Evolutionary conservation across 2,888 invertebrate genomes (phyloP).

Genomic region (Drosophila leonis): DNA sequence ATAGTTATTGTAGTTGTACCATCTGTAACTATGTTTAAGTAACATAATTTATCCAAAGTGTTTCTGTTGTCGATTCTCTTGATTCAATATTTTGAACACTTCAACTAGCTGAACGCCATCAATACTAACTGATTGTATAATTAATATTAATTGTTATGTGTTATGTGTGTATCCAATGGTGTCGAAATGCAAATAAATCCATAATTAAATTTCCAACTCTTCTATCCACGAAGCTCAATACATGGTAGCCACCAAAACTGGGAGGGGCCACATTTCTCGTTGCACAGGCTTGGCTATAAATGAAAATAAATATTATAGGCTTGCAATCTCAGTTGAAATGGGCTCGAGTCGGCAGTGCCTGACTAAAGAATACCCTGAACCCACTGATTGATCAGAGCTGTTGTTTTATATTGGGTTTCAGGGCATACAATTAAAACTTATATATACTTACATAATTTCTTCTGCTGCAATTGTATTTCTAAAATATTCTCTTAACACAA

Average conservation of each 20-base stretch:
- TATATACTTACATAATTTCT: constrained; percentile 58
- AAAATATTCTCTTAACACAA: constrained; percentile 61
- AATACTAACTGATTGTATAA: constrained; percentile 15
- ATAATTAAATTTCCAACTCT: constrained; percentile 59
- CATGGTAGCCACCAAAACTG: constrained; percentile 49
- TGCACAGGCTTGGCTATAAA: constrained; percentile 44
- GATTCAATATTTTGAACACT: neutral
- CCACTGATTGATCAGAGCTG: neutral
- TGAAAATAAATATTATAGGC: neutral
- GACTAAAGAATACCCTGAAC: neutral
- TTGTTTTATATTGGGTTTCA: neutral
- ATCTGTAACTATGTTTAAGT: constrained; percentile 5
- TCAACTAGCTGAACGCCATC: constrained; percentile 1
- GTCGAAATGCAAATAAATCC: constrained; percentile 67
- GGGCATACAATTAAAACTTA: neutral
- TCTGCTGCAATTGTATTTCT: constrained; percentile 43
- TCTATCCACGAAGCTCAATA: constrained; percentile 49
- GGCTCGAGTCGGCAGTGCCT: neutral
- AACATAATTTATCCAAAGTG: constrained; percentile 7
- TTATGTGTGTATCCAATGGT: constrained; percentile 67
- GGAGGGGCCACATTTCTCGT: constrained; percentile 40
- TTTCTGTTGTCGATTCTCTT: neutral
- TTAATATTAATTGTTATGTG: constrained; percentile 19
- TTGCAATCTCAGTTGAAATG: neutral
- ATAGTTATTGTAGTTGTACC: constrained; percentile 6